Conservation (phyloP, 1,140 invertebrate genomes). For the Lepeophtheirus salmonis region DNA sequence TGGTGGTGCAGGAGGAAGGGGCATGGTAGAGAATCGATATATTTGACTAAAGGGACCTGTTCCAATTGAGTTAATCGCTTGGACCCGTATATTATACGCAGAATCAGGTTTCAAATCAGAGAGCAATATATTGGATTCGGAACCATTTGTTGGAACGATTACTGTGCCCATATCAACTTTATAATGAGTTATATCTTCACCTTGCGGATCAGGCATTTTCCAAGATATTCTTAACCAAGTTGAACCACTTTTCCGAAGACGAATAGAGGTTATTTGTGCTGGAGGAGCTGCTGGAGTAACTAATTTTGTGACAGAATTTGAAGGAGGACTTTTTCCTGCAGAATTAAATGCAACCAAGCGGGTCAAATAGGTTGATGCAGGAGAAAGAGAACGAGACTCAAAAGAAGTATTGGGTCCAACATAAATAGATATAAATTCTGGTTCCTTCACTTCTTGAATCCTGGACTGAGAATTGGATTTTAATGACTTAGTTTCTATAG, state of each 20-base stretch:
- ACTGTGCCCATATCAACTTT: conserved; percentile 37
- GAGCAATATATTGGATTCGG: background rate
- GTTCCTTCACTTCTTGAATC: background rate
- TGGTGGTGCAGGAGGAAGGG: conserved; percentile 54
- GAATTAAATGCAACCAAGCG: conserved; percentile 44
- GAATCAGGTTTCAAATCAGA: conserved; percentile 17
- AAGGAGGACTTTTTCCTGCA: conserved; percentile 38
- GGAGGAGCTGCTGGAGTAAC: conserved; percentile 51
- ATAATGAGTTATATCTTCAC: conserved; percentile 48
- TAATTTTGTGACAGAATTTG: conserved; percentile 40
- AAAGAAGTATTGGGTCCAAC: background rate
- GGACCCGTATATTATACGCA: conserved; percentile 42
- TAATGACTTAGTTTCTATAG: too few species aligned
- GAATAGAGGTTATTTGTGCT: conserved; percentile 39
- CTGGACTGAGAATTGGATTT: background rate
- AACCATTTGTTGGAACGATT: conserved; percentile 2
- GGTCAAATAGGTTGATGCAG: background rate
- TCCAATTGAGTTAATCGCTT: conserved; percentile 62
- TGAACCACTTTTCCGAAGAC: conserved; percentile 37
- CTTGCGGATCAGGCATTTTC: conserved; percentile 48
- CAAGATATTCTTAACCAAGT: conserved; percentile 46
- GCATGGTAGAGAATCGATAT: conserved; percentile 45
- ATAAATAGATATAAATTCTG: background rate
- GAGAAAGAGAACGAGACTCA: background rate
- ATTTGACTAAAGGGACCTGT: conserved; percentile 50